Base-by-base conservation (phyloP, 2,888 invertebrate genomes). In the Cerastis leucographa region DNA sequence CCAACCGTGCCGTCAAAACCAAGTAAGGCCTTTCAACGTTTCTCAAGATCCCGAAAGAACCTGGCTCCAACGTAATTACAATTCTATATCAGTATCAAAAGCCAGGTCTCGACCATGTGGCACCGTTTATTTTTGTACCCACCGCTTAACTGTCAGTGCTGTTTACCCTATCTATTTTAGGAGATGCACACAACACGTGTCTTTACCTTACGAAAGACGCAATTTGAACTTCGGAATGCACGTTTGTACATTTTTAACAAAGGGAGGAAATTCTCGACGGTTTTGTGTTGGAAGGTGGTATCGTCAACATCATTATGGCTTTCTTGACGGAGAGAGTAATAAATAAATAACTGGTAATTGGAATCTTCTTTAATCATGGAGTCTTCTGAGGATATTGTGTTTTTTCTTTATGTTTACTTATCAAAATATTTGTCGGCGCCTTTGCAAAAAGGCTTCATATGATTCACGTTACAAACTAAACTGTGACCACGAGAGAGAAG, bases 81-180 rank as follows among this genome's bases (percentile, higher is more conserved):
- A 59, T 69, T 78, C 81, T 84, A 84, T 62, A 75, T 78, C 76
- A 61, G 84, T 78, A 88, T 80, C 76, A 78, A 85, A 87, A 78
- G 77, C 78, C 76, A 81, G 78, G 78, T 68, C 81, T 51, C 77
- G 78, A 82, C 80, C 85, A 85, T 87, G 82, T 87, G 87, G 81
- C 78, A 73, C 62, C 46, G 80, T 88, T 89, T 89, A 89, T 89
- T 89, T 89, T 86, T 68, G 81, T 75, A 79, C 44, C 66, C 64
- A 66, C 64, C 66, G 85, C 81, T 78, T 42, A 79, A 81, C 85
- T 81, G 82, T 80, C 87, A 71, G 81, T 75, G 74, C 74, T 85
- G 88, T 88, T 85, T 88, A 87, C 80, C 76, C 66, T n/a, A 74
- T 80, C 80, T 88, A 88, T 88, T 88, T 88, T 78, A 76, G 80